These are phyloP conservation scores for Aplochiton taeniatus DNA, from an alignment of 2,797 vertebrate species.

Conservation along the genomic window DNA sequence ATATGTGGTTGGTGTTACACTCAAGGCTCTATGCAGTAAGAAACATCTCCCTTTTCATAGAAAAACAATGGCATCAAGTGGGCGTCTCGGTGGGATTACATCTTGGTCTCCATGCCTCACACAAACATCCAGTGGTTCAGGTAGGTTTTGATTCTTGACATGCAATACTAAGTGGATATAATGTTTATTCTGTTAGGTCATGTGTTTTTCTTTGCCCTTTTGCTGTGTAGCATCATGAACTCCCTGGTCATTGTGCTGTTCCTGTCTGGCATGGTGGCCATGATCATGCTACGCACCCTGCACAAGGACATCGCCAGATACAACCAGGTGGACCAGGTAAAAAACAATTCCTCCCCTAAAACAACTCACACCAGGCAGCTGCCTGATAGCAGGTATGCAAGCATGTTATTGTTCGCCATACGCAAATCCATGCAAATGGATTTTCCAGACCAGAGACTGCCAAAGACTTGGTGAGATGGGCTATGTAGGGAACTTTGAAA, in stretches of 20 bases:
- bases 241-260: slow-evolving; percentile 90
- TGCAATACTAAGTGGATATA: slow-evolving; percentile 11
- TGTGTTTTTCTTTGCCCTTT: not conserved
- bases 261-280: slow-evolving; percentile 90
- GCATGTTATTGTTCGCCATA: too few species aligned
- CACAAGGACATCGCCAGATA: slow-evolving; percentile 92
- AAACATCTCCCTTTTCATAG: slow-evolving; percentile 55
- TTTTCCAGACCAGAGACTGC: too few species aligned
- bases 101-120: slow-evolving; percentile 89
- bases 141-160: slow-evolving; percentile 61
- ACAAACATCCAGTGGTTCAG: slow-evolving; percentile 93
- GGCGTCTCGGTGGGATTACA: slow-evolving; percentile 92
- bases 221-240: slow-evolving; percentile 85
- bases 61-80: slow-evolving; percentile 83
- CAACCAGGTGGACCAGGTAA: slow-evolving; percentile 87
- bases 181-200: not conserved
- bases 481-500: not conserved
- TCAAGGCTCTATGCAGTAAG: slow-evolving; percentile 2
- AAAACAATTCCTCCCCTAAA: not conserved
- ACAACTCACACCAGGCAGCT: too few species aligned
- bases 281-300: slow-evolving; percentile 89
- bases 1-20: not conserved
- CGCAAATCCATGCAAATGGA: too few species aligned
- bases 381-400: too few species aligned
- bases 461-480: too few species aligned